Conservation (phyloP, 2,113 vertebrate species). For the Oriolus oriolus region DNA sequence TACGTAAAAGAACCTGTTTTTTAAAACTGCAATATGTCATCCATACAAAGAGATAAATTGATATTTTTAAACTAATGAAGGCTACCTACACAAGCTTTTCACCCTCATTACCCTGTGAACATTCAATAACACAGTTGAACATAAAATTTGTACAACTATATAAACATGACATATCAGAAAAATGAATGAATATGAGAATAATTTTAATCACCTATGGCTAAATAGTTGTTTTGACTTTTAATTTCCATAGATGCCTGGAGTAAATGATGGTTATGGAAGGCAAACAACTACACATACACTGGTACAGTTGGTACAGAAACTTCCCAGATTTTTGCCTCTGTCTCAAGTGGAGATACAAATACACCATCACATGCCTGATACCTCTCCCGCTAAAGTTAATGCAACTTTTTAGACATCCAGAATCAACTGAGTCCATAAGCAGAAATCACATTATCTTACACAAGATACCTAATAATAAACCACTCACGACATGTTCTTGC, state of each 20-base stretch:
- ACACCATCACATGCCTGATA: rapidly evolving
- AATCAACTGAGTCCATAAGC: background rate
- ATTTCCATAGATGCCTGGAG: background rate
- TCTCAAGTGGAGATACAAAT: background rate
- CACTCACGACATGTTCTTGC: background rate
- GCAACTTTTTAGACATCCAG: background rate
- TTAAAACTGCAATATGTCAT: background rate
- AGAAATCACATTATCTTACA: background rate
- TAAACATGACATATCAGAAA: background rate
- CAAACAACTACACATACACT: background rate
- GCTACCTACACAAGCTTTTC: background rate
- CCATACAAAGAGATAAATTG: background rate
- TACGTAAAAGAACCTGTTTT: background rate
- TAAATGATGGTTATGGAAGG: background rate
- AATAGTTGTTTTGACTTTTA: background rate
- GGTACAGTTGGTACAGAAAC: background rate
- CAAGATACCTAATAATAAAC: background rate
- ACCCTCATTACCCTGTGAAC: background rate
- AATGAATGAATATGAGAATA: background rate
- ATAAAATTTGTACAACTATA: background rate
- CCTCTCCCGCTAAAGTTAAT: background rate
- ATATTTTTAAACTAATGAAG: background rate
- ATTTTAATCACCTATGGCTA: background rate
- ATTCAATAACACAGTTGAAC: background rate
- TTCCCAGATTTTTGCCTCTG: background rate